Conservation (phyloP, 2,888 invertebrate genomes). For the Abrostola triplasia region DNA sequence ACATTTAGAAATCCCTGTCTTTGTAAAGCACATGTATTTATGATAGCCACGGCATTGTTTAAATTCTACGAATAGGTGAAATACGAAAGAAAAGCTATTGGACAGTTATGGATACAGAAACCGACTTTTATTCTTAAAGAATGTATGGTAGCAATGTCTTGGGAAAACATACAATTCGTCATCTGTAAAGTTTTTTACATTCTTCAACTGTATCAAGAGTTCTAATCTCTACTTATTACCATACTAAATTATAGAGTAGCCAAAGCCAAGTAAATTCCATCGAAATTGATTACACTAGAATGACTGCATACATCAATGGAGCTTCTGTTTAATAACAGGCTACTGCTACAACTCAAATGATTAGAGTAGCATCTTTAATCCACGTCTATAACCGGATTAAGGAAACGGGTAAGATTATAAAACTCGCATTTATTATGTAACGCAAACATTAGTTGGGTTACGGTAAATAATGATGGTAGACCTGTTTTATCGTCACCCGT, state of each 20-base stretch:
- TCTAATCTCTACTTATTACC: conserved; percentile 10
- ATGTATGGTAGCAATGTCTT: too few species aligned
- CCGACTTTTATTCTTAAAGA: background rate
- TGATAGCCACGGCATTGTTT: conserved; percentile 28
- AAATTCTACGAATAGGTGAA: conserved; percentile 6
- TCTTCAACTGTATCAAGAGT: background rate
- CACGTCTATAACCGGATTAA: conserved; percentile 38
- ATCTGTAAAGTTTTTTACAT: background rate
- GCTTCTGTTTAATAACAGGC: conserved; percentile 41
- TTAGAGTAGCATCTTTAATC: conserved; percentile 23
- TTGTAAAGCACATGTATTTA: conserved; percentile 35
- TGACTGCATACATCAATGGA: conserved; percentile 38
- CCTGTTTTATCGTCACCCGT: conserved; percentile 46
- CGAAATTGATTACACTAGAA: conserved; percentile 30
- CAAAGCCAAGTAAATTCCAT: conserved; percentile 40
- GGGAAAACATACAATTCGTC: too few species aligned
- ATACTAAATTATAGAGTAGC: conserved; percentile 24
- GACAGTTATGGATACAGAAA: conserved; percentile 2
- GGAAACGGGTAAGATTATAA: conserved; percentile 40
- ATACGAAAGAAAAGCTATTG: conserved; percentile 15
- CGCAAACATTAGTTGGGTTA: conserved; percentile 41
- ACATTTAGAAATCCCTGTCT: conserved; percentile 42
- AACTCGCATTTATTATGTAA: conserved; percentile 38
- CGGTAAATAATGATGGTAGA: conserved; percentile 43
- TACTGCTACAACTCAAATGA: conserved; percentile 18